Conservation (phyloP, 2,888 invertebrate species). For the Plebejus melissa region DNA sequence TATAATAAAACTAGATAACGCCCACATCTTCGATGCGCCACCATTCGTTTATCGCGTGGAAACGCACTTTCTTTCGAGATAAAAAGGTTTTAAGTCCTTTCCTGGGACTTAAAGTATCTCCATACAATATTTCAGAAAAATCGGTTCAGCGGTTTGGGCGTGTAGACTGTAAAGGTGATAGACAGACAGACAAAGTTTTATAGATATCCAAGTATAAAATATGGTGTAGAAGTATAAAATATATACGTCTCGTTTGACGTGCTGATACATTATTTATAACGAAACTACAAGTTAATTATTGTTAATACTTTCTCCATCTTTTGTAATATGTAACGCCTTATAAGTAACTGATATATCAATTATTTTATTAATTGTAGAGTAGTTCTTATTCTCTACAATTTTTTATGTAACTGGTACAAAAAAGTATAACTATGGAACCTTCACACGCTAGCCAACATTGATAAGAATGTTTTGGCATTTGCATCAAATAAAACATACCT, state of each 20-base stretch:
- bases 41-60: no score
- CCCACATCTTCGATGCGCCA: no score
- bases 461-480: no score
- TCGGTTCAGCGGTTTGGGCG: no score
- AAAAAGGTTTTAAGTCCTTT: no score
- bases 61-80: no score
- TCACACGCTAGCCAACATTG: no score
- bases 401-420: neutral
- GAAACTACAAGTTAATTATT: constrained; percentile 3
- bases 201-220: neutral
- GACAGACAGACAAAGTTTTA: no score
- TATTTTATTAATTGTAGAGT: neutral
- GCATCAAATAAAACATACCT: no score
- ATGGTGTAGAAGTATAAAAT: neutral
- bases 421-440: neutral
- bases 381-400: neutral
- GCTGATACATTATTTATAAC: constrained; percentile 7
- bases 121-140: no score
- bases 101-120: no score
- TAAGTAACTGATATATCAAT: neutral
- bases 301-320: neutral
- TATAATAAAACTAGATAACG: neutral
- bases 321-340: neutral
- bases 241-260: neutral
- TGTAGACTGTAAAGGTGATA: no score